A percentile compares a stretch with the other conserved stretches of the same genome.
phyloP scores from a whole-genome alignment of 2,113 vertebrate genomes.

The Erythrolamprus reginae region DNA sequence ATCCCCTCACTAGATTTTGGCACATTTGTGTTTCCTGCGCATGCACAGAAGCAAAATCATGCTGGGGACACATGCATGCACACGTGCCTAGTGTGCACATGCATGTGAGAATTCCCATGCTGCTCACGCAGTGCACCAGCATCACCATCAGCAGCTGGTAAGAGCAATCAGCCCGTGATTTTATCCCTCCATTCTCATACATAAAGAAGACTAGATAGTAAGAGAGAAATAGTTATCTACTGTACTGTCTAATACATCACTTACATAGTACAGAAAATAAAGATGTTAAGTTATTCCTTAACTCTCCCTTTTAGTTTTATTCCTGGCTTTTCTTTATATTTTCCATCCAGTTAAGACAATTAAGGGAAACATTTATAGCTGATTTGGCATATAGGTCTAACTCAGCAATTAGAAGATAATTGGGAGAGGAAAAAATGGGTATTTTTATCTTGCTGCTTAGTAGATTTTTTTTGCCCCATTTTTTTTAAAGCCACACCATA shows the following conservation, averaged over 20 bases:
- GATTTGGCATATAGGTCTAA: neutral
- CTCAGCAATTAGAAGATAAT: neutral
- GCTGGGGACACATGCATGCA: no score
- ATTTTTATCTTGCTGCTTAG: neutral
- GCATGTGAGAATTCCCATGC: no score
- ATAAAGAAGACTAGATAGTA: neutral
- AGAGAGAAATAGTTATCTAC: neutral
- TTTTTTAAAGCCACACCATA: neutral
- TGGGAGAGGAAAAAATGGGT: neutral
- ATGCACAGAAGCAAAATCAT: no score
- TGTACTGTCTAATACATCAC: neutral
- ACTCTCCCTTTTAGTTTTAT: neutral
- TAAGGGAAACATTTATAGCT: neutral
- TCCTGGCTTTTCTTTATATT: neutral
- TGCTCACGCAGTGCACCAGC: no score
- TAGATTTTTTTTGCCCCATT: neutral
- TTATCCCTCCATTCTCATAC: neutral
- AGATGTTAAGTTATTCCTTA: neutral
- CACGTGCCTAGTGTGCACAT: no score
- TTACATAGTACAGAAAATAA: neutral
- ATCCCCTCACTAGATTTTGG: no score
- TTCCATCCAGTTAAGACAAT: neutral
- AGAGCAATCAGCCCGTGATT: no score
- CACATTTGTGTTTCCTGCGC: no score
- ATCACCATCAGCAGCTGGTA: no score